These are phyloP conservation scores for Oryzaephilus surinamensis DNA, from an alignment of 1,140 invertebrate genomes.

Conservation along the genomic window DNA sequence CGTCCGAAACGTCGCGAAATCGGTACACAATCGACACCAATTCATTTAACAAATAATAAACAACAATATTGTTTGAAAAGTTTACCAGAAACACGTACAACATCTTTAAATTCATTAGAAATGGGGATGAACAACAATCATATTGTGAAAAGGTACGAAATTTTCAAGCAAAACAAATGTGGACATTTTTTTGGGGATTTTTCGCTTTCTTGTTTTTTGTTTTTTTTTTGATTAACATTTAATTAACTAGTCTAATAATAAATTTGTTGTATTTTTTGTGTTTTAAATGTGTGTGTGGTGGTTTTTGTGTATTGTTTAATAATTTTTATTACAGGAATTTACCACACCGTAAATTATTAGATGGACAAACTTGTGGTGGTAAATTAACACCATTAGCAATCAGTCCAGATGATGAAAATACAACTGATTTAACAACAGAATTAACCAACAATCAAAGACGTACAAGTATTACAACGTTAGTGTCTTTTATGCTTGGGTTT, in stretches of 20 bases:
- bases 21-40: constrained; percentile 18
- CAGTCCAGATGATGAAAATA: constrained; percentile 35
- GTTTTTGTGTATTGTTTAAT: background rate
- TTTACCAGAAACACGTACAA: constrained; percentile 13
- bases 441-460: no score
- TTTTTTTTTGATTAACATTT: background rate
- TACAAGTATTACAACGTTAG: constrained; percentile 35
- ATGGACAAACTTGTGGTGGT: constrained; percentile 37
- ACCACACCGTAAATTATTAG: constrained; percentile 44
- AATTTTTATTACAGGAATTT: constrained; percentile 33
- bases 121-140: constrained; percentile 11
- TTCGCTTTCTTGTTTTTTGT: background rate
- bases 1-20: constrained; percentile 23
- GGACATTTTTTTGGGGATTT: no score
- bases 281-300: background rate
- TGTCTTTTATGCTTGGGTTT: constrained; percentile 13
- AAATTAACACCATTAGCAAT: constrained; percentile 44
- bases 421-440: constrained; percentile 16
- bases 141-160: constrained; percentile 18
- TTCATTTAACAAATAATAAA: constrained; percentile 8
- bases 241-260: no score
- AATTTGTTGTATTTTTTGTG: background rate
- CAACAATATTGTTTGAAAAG: constrained; percentile 5
- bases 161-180: no score
- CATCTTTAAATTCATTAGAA: constrained; percentile 11